Conservation (phyloP, 2,888 invertebrate genomes). For the Rugalucina vietnamica region DNA sequence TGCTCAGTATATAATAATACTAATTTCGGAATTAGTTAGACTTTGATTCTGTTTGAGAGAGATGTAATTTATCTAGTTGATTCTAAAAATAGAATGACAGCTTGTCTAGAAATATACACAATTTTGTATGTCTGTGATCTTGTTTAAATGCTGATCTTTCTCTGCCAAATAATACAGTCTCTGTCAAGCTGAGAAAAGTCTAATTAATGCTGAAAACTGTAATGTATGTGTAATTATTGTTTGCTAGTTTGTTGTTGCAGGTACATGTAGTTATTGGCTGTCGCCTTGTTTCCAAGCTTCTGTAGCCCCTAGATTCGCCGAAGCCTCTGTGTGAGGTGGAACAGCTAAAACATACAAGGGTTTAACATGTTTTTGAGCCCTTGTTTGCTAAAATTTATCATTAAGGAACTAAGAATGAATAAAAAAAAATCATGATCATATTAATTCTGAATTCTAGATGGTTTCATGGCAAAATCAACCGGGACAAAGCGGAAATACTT, state of each 20-base stretch:
- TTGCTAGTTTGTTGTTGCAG: neutral
- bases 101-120: too few species aligned
- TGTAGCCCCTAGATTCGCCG: neutral
- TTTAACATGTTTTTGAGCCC: neutral
- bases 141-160: too few species aligned
- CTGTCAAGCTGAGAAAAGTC: too few species aligned
- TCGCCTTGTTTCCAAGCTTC: neutral
- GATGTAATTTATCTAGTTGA: too few species aligned
- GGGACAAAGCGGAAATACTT: conserved; percentile 96
- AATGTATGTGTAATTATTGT: neutral
- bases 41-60: too few species aligned
- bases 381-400: neutral
- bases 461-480: conserved; percentile 98
- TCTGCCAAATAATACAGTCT: too few species aligned
- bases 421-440: neutral
- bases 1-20: too few species aligned
- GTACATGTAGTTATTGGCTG: neutral
- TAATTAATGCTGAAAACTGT: too few species aligned
- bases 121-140: too few species aligned
- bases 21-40: too few species aligned
- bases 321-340: neutral
- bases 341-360: neutral
- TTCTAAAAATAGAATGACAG: too few species aligned
- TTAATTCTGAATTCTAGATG: conserved; percentile 87
- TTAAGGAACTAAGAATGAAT: neutral